Conservation (phyloP, 2,888 invertebrate genomes). For the Oscheius myriophilus region DNA sequence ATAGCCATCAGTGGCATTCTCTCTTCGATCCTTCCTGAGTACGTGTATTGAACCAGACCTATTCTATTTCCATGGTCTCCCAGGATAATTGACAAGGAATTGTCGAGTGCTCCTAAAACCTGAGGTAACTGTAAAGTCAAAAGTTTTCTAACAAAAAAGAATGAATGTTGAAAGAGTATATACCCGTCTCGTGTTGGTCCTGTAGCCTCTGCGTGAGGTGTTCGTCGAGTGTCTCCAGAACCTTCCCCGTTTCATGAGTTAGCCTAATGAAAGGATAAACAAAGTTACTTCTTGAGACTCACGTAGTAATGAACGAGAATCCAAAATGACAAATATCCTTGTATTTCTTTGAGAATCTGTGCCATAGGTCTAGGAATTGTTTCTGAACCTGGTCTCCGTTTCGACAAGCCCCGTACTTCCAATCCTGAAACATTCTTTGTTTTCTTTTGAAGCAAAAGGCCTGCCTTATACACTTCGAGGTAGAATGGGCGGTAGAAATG, state of each 20-base stretch:
- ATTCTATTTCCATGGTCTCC: constrained; percentile 73
- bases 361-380: constrained; percentile 57
- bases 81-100: constrained; percentile 64
- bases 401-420: constrained; percentile 40
- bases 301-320: constrained; percentile 71
- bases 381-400: constrained; percentile 46
- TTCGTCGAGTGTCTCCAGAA: constrained; percentile 47
- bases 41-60: constrained; percentile 71
- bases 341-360: constrained; percentile 69
- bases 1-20: constrained; percentile 72
- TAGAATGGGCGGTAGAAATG: constrained; percentile 71
- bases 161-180: too few relatives aligned
- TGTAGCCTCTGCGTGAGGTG: constrained; percentile 30
- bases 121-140: too few relatives aligned
- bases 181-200: constrained; percentile 9
- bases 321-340: constrained; percentile 70
- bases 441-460: neutral
- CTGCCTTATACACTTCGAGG: constrained; percentile 48
- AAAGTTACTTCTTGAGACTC: neutral
- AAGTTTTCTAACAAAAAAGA: too few relatives aligned
- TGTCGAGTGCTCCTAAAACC: constrained; percentile 47
- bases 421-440: constrained; percentile 29
- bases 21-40: constrained; percentile 72
- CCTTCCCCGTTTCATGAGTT: constrained; percentile 40
- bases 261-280: constrained; percentile 26